These are phyloP conservation scores for Nannospalax galili DNA, from an alignment of 2,113 vertebrate species.

Conservation along the genomic window DNA sequence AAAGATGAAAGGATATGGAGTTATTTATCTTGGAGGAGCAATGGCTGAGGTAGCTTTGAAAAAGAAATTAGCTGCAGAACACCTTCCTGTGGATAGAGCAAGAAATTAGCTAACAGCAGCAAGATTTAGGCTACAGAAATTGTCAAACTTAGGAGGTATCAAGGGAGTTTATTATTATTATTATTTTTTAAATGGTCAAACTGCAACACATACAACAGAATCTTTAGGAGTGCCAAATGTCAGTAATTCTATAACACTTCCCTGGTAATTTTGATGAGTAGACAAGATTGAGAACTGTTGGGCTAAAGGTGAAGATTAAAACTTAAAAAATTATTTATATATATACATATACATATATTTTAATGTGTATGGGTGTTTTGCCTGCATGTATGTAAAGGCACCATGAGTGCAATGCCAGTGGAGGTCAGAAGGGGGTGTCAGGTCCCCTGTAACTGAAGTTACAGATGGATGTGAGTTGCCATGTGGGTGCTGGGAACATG, in stretches of 20 bases:
- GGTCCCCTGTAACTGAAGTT: no score
- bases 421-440: no score
- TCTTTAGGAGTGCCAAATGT: neutral
- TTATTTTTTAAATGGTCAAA: neutral
- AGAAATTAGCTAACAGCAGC: neutral
- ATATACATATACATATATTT: no score
- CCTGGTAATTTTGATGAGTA: neutral
- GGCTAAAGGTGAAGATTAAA: neutral
- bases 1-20: constrained; percentile 61
- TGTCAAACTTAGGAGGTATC: neutral
- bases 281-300: neutral
- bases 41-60: constrained; percentile 39
- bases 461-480: no score
- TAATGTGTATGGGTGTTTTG: no score
- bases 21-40: constrained; percentile 68
- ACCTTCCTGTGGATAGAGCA: neutral
- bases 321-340: no score
- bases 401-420: no score
- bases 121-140: neutral
- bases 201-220: neutral
- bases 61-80: constrained; percentile 6
- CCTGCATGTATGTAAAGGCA: no score
- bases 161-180: neutral
- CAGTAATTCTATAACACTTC: neutral
- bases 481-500: no score